These are phyloP conservation scores for Lasius fuliginosus DNA, from an alignment of 2,888 invertebrate genomes.

Conservation along the genomic window DNA sequence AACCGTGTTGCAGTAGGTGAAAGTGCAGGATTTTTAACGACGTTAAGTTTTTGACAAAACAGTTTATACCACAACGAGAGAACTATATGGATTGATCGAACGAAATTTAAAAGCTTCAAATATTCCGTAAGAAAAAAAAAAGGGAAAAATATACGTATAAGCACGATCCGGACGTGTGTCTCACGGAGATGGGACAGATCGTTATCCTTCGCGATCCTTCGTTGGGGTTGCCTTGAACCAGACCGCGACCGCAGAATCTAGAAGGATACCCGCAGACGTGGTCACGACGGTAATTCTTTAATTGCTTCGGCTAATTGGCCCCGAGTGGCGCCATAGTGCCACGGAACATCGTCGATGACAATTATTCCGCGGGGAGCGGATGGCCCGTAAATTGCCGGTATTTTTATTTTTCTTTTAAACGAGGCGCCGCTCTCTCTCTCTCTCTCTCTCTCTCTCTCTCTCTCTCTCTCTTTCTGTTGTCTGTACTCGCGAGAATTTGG, in stretches of 20 bases:
- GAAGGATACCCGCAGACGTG: conserved; percentile 39
- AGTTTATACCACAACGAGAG: not conserved
- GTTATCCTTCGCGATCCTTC: conserved; percentile 35
- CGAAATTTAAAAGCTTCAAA: not conserved
- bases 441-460: too few species aligned
- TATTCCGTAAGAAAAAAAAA: not conserved
- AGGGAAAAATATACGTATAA: not conserved
- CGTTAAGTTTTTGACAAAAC: not conserved
- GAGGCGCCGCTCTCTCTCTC: not conserved
- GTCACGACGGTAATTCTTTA: conserved; percentile 77
- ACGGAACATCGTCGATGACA: conserved; percentile 77
- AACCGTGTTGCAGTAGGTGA: not conserved
- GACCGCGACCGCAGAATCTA: conserved; percentile 54
- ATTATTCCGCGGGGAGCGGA: conserved; percentile 72
- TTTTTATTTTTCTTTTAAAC: conserved; percentile 63
- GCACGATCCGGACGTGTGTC: not conserved
- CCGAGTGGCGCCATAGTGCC: conserved; percentile 83
- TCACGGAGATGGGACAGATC: conserved; percentile 12
- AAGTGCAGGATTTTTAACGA: not conserved
- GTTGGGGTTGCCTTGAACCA: conserved; percentile 62
- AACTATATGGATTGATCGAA: not conserved
- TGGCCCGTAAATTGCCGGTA: conserved; percentile 71
- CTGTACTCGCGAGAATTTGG: not conserved
- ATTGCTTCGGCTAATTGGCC: conserved; percentile 85
- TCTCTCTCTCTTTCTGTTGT: not conserved